Conservation (phyloP, 1,140 invertebrate genomes). For the Mamestra configurata region DNA sequence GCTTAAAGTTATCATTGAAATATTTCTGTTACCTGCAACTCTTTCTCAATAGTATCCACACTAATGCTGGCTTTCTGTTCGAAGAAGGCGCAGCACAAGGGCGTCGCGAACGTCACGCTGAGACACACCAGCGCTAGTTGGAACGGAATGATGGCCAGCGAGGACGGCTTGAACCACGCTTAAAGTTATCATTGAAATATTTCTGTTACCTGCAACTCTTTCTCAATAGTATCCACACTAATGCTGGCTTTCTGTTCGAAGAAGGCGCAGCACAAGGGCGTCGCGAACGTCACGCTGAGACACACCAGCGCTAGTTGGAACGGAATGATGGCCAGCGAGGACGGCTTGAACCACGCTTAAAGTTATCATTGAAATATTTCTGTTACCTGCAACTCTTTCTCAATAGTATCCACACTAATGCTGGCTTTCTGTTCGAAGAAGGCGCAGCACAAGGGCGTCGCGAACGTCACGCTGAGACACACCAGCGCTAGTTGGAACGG, state of each 20-base stretch:
- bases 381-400: background rate
- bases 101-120: background rate
- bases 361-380: background rate
- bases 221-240: background rate
- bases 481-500: no score
- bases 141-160: no score
- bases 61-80: constrained; percentile 2
- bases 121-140: no score
- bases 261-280: constrained; percentile 9
- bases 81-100: constrained; percentile 15
- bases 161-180: no score
- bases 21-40: background rate
- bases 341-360: no score
- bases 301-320: no score
- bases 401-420: background rate
- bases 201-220: background rate
- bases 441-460: constrained; percentile 8
- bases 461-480: background rate
- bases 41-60: background rate
- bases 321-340: no score
- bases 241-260: constrained; percentile 16
- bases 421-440: constrained; percentile 15
- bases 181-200: no score
- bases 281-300: background rate
- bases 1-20: no score